Evolutionary conservation across 2,888 invertebrate species (phyloP).

Genomic region (Eilema sororculum): DNA sequence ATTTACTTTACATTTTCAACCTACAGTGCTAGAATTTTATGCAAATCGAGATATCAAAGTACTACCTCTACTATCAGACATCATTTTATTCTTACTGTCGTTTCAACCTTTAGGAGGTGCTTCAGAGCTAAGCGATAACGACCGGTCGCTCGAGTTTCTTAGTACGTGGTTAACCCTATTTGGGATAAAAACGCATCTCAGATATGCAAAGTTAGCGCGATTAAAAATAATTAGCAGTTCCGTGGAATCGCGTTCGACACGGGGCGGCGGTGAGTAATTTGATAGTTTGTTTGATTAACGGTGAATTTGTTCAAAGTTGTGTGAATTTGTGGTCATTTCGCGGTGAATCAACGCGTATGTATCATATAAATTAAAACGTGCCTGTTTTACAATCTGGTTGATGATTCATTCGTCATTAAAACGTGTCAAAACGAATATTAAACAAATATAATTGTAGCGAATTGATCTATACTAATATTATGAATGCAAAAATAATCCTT

Average conservation of each 20-base stretch:
- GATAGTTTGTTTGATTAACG: conserved; percentile 56
- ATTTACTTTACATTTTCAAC: conserved; percentile 51
- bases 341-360: not conserved
- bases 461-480: too few species aligned
- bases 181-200: conserved; percentile 56
- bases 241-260: conserved; percentile 61
- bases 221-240: conserved; percentile 79
- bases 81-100: conserved; percentile 57
- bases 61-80: conserved; percentile 51
- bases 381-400: not conserved
- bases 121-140: conserved; percentile 67
- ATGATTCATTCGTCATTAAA: not conserved
- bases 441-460: too few species aligned
- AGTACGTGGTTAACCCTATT: conserved; percentile 50
- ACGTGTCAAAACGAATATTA: too few species aligned
- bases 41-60: conserved; percentile 68
- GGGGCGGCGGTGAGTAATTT: conserved; percentile 40
- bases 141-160: conserved; percentile 49
- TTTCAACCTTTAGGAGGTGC: conserved; percentile 62
- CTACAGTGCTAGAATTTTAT: conserved; percentile 61
- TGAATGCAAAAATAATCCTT: too few species aligned
- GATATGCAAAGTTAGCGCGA: conserved; percentile 62
- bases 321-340: not conserved
- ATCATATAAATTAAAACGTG: not conserved
- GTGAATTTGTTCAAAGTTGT: conserved; percentile 32